phyloP scores from a whole-genome alignment of 1,140 invertebrate genomes.

The Trinorchestia longiramus region DNA sequence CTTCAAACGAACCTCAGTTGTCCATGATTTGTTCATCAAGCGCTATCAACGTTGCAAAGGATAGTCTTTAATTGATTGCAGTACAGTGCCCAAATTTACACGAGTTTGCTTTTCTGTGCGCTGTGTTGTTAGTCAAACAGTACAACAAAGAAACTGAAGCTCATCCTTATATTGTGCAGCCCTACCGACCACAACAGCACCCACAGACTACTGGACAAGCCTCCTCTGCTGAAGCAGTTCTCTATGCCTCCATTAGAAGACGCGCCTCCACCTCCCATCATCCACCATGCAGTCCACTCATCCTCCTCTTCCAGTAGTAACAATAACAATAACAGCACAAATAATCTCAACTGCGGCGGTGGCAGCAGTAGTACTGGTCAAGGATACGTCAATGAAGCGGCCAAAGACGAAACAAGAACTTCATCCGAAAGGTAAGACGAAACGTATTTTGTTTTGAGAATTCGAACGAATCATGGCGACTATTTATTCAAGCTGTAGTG shows the following conservation, averaged over 20 bases:
- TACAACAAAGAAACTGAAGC: too few relatives aligned
- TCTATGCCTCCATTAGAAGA: conserved; percentile 32
- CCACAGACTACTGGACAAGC: conserved; percentile 83
- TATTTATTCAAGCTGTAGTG: not conserved
- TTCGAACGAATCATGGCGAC: not conserved
- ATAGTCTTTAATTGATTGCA: too few relatives aligned
- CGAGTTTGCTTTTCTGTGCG: too few relatives aligned
- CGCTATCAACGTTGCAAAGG: too few relatives aligned
- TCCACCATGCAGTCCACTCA: conserved; percentile 58
- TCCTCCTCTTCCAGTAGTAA: conserved; percentile 79
- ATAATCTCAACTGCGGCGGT: conserved; percentile 64
- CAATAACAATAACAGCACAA: conserved; percentile 79
- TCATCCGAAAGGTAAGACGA: conserved; percentile 4
- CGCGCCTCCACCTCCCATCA: conserved; percentile 58
- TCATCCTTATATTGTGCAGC: conserved; percentile 74
- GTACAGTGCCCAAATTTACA: too few relatives aligned
- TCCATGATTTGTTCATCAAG: too few relatives aligned
- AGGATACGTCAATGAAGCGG: conserved; percentile 11
- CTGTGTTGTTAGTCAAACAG: too few relatives aligned
- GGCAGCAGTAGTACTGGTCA: not conserved
- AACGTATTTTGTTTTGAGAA: not conserved
- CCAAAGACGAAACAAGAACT: conserved; percentile 24
- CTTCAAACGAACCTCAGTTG: too few relatives aligned
- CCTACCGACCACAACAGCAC: conserved; percentile 90
- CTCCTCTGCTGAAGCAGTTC: conserved; percentile 80